Evolutionary conservation across 1,140 invertebrate genomes (phyloP), one percentile per base, ranked within the genome.

Genomic region (Anoplophora glabripennis): DNA sequence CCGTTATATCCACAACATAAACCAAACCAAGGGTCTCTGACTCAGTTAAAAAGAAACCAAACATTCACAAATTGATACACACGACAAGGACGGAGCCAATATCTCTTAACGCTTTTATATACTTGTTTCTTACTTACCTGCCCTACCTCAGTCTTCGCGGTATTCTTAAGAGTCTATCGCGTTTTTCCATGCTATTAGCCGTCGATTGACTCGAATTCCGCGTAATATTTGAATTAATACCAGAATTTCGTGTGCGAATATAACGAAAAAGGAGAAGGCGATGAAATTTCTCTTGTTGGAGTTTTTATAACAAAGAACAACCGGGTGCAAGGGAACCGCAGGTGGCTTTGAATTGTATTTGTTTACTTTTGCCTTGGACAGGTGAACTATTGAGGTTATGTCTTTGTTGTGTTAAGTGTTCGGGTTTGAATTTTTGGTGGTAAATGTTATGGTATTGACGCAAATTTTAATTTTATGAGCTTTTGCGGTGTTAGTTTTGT

Each of bases 341-440:
- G 38, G 35, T 36, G 42, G 10, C 21, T 12, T 18, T 44, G 38
- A 37, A 44, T 36, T 36, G 36, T 1, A 44, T 48, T 57, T 64
- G 62, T 64, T 64, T 64, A 60, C 53, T n/a, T 53, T 62, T 35
- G 17, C 37, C 7, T 21, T 54, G 49, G 36, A 54, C 64, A 65
- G 64, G 64, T 65, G 64, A 54, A 55, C 35, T 5, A 15, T 55
- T 65, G 59, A 65, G 63, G 63, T 65, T 65, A 65, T 53, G 63
- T 58, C 45, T 53, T 46, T 37, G 55, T 38, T 61, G 37, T 46
- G 18, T 4, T 3, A 12, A n/a, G 11, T 57, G 48, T 56, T 51
- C 41, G 21, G 21, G 21, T 28, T 28, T 28, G 21, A 28, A 28
- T 28, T 28, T 28, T 28, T 5, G 21, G 5, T 28, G 21, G 21